A percentile compares a stretch with the other conserved stretches of the same genome.
Conservation (phyloP, 2,888 invertebrate species). For the Pecten maximus region DNA sequence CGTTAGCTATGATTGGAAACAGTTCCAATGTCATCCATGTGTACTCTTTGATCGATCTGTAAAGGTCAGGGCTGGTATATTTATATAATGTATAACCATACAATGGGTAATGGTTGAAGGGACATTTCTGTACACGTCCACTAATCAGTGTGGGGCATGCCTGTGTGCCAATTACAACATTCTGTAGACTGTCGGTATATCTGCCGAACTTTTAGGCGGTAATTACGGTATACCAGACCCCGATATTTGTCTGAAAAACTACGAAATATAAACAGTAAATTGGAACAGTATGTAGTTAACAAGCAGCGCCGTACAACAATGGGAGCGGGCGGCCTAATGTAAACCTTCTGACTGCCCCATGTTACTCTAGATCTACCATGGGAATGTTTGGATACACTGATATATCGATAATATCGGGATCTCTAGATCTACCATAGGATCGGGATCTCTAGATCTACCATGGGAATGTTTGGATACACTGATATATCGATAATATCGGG, state of each 20-base stretch:
- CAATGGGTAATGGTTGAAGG: not conserved
- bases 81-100: not conserved
- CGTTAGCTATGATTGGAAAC: not conserved
- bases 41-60: not conserved
- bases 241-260: conserved; percentile 17
- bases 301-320: conserved; percentile 3
- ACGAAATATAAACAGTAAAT: conserved; percentile 3
- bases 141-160: not conserved
- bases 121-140: not conserved
- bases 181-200: not conserved
- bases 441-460: no score
- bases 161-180: not conserved
- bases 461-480: no score
- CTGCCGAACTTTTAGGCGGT: not conserved
- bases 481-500: no score
- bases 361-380: no score
- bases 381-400: no score
- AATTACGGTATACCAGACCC: conserved; percentile 13
- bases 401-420: no score
- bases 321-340: not conserved
- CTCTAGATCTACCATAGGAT: no score
- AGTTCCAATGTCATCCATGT: not conserved
- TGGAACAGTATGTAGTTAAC: conserved; percentile 26
- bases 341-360: not conserved
- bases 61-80: not conserved